phyloP scores from a whole-genome alignment of 37 sponge, comb jelly and placozoan genomes.

The Beroe ovata region DNA sequence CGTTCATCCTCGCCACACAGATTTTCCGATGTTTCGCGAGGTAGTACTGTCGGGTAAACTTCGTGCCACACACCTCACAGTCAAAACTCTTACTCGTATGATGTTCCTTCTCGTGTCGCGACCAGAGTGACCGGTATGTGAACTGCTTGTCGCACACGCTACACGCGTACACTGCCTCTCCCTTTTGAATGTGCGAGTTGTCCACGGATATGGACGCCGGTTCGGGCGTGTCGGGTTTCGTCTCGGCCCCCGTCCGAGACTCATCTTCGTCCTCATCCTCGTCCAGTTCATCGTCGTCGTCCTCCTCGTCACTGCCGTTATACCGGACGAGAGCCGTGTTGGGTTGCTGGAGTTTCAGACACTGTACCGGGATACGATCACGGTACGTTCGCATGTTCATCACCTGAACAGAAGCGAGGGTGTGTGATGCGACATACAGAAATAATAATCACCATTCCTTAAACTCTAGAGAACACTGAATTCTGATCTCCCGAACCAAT shows the following conservation, averaged over 20 bases:
- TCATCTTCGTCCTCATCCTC: conserved; percentile 65
- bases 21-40: conserved; percentile 11
- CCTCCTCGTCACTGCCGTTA: conserved; percentile 41
- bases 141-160: conserved; percentile 58
- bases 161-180: conserved; percentile 67
- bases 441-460: too few relatives aligned
- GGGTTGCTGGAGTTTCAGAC: conserved; percentile 9
- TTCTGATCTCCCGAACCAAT: too few relatives aligned
- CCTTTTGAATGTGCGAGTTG: conserved; percentile 65
- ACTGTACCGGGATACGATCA: neutral
- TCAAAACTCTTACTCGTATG: conserved; percentile 46
- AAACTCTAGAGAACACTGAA: too few relatives aligned
- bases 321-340: neutral
- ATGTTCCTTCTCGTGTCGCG: conserved; percentile 52
- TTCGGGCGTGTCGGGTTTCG: conserved; percentile 9
- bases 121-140: conserved; percentile 63
- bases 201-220: conserved; percentile 5
- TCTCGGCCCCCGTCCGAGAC: neutral
- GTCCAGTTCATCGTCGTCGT: conserved; percentile 37
- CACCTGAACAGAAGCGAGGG: neutral
- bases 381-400: conserved; percentile 24
- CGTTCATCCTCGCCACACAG: conserved; percentile 21
- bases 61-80: conserved; percentile 31
- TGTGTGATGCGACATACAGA: too few relatives aligned
- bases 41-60: conserved; percentile 58